phyloP scores from a whole-genome alignment of 2,797 vertebrate genomes.

The Neosilurus hyrtlii region DNA sequence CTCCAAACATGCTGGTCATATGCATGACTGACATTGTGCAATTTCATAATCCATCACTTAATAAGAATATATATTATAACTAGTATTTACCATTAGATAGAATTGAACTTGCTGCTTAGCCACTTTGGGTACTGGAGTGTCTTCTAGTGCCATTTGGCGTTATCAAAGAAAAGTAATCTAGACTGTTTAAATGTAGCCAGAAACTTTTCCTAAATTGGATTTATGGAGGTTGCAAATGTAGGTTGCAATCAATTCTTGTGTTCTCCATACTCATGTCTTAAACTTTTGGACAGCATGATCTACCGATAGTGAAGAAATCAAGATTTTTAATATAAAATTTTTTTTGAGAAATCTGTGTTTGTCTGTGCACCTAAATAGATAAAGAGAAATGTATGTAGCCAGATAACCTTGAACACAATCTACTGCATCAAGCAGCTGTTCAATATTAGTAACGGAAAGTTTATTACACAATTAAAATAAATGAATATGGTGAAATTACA shows the following conservation, averaged over 20 bases:
- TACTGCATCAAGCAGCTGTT: background rate
- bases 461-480: background rate
- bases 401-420: background rate
- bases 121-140: background rate
- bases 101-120: background rate
- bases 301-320: too few relatives aligned
- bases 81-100: background rate
- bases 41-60: background rate
- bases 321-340: too few relatives aligned
- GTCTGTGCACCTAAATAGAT: background rate
- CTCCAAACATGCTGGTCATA: background rate
- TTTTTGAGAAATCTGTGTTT: too few relatives aligned
- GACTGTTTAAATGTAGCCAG: background rate
- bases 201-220: background rate
- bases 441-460: background rate
- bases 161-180: background rate
- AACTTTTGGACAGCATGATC: too few relatives aligned
- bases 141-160: background rate
- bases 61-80: background rate
- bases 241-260: too few relatives aligned
- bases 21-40: background rate
- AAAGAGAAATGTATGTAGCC: background rate
- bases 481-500: background rate
- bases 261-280: too few relatives aligned
- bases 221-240: background rate